phyloP scores from a whole-genome alignment of 2,888 invertebrate genomes.

The Melipona bicolor region DNA sequence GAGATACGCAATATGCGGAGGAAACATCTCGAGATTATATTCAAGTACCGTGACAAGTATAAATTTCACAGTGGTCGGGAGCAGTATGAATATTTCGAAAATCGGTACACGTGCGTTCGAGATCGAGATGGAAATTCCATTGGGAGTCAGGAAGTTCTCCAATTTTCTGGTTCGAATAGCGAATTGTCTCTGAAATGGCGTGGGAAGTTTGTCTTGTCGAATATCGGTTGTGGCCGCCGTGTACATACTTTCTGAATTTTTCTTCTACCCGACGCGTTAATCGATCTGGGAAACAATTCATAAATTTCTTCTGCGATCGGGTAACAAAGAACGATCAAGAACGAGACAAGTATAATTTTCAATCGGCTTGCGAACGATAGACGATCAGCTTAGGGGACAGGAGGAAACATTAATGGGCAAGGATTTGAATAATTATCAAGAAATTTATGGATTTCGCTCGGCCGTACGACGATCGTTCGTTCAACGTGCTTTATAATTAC shows the following conservation, averaged over 20 bases:
- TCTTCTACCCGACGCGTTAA: neutral
- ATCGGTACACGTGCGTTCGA: constrained; percentile 68
- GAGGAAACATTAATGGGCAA: neutral
- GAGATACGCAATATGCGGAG: neutral
- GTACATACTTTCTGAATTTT: neutral
- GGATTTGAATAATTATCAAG: constrained; percentile 31
- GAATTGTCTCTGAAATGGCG: constrained; percentile 64
- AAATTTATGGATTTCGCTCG: constrained; percentile 7
- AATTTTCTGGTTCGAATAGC: constrained; percentile 71
- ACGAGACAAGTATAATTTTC: constrained; percentile 12
- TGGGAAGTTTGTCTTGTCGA: constrained; percentile 51
- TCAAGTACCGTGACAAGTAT: constrained; percentile 63
- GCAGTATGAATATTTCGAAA: constrained; percentile 75
- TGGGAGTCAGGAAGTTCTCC: constrained; percentile 68
- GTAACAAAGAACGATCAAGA: neutral
- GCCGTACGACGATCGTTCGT: neutral
- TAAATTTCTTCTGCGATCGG: too few relatives aligned
- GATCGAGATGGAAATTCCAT: constrained; percentile 62
- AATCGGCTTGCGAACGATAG: constrained; percentile 7
- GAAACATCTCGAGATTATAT: constrained; percentile 52
- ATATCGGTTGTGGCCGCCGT: constrained; percentile 23
- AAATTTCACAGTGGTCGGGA: constrained; percentile 65
- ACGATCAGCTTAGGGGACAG: neutral
- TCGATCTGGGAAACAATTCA: constrained; percentile 1
- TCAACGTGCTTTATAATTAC: constrained; percentile 14